Evolutionary conservation across 2,797 vertebrate genomes (phyloP), one percentile per base, ranked within the genome.

Genomic region (Crax fasciolata): DNA sequence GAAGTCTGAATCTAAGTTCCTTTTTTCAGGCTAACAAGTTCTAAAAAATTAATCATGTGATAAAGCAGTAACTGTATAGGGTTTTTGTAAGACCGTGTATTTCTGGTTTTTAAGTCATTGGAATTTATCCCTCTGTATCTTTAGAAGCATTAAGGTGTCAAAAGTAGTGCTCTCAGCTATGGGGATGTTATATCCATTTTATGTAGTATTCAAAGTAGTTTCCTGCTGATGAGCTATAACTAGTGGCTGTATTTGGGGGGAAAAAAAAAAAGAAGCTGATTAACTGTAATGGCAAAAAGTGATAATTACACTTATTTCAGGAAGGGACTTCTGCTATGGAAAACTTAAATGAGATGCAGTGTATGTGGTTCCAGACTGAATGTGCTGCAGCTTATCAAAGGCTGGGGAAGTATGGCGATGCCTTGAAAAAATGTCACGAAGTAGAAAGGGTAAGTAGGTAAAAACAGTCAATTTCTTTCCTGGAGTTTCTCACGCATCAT

Each of bases 301-400:
- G 80, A 85, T 83, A 25, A 75, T 57, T 61, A 25, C 15, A 28
- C 68, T 84, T 63, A 12, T 97, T 98, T 95, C 92, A 98, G 98
- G 98, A 98, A 95, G 98, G 98, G 78, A 97, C 96, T 20, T 98
- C 98, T 92, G 97, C 98, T 23, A 97, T 98, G 97, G 98, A 98
- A 89, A 98, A 98, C 89, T 96, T 98, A 10, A 98, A 98, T 3
- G 98, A 98, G 91, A 98, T 98, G 98, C 98, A 98, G 57, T 98
- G 98, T 51, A 98, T 98, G 98, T 98, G 98, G 98, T 98, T 98
- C 96, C 98, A 98, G 89, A 98, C 97, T 0, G 98, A 98, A 88
- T 98, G 98, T 81, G 98, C 98, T 2, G 90, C 95, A 18, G 97
- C 98, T 52, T 98, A 98, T 75, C 98, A 98, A 86, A 96, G 97